These are phyloP conservation scores for Calliphora vicina DNA, from an alignment of 1,140 invertebrate genomes.

Conservation along the genomic window DNA sequence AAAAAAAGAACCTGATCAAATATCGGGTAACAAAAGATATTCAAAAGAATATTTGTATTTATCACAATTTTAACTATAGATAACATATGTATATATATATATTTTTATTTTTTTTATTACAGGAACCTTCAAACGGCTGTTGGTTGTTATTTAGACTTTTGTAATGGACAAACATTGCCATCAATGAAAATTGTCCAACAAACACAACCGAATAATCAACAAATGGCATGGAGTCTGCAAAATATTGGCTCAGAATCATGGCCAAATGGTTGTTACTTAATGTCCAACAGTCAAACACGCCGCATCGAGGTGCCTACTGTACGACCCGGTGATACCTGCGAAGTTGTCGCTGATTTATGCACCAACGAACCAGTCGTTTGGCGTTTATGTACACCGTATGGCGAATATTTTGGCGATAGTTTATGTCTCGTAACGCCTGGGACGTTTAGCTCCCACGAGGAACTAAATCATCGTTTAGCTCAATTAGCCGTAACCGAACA, in stretches of 20 bases:
- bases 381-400: slow-evolving; percentile 81
- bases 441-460: slow-evolving; percentile 54
- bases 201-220: slow-evolving; percentile 48
- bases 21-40: no score
- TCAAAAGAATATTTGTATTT: no score
- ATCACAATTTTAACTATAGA: no score
- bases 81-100: no score
- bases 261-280: slow-evolving; percentile 79
- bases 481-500: slow-evolving; percentile 56
- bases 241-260: slow-evolving; percentile 82
- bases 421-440: slow-evolving; percentile 53
- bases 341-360: slow-evolving; percentile 71
- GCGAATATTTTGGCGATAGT: slow-evolving; percentile 84
- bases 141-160: slow-evolving; percentile 92
- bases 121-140: slow-evolving; percentile 97
- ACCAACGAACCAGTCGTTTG: slow-evolving; percentile 81
- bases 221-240: slow-evolving; percentile 82
- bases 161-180: slow-evolving; percentile 67
- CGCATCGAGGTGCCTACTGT: slow-evolving; percentile 68
- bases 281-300: slow-evolving; percentile 69
- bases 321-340: slow-evolving; percentile 71
- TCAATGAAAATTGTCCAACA: slow-evolving; percentile 83
- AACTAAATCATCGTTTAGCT: slow-evolving; percentile 59
- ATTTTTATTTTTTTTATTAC: background rate
- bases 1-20: no score